A percentile compares a stretch with the other conserved stretches of the same genome.
Conservation (phyloP, 1,140 invertebrate species). For the Aphis craccivora region DNA sequence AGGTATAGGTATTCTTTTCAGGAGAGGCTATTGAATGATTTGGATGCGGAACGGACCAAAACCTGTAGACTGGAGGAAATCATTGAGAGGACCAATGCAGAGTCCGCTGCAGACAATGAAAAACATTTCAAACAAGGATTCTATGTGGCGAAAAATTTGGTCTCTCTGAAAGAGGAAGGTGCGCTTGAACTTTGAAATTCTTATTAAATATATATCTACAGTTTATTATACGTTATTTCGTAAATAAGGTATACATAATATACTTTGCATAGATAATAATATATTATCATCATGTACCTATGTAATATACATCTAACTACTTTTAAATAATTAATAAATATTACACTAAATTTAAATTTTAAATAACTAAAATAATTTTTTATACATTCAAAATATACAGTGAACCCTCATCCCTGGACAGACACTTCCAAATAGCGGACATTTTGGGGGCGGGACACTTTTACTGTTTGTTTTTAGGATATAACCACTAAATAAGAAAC, state of each 20-base stretch:
- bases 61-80: not conserved
- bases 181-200: not conserved
- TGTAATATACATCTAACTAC: not conserved
- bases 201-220: not conserved
- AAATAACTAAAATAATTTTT: not conserved
- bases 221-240: not conserved
- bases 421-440: too few relatives aligned
- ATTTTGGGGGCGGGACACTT: too few relatives aligned
- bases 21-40: conserved; percentile 23
- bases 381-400: not conserved
- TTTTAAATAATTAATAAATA: not conserved
- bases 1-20: not conserved
- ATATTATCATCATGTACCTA: not conserved
- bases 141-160: conserved; percentile 52
- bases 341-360: not conserved
- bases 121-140: conserved; percentile 54
- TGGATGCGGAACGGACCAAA: conserved; percentile 7
- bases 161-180: conserved; percentile 59
- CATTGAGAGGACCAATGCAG: not conserved
- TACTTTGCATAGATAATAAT: not conserved
- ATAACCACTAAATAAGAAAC: too few relatives aligned
- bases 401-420: too few relatives aligned
- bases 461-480: too few relatives aligned
- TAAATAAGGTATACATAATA: not conserved
- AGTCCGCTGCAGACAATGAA: conserved; percentile 8